Evolutionary conservation across 2,888 invertebrate genomes (phyloP).

Genomic region (Shargacucullia verbasci): DNA sequence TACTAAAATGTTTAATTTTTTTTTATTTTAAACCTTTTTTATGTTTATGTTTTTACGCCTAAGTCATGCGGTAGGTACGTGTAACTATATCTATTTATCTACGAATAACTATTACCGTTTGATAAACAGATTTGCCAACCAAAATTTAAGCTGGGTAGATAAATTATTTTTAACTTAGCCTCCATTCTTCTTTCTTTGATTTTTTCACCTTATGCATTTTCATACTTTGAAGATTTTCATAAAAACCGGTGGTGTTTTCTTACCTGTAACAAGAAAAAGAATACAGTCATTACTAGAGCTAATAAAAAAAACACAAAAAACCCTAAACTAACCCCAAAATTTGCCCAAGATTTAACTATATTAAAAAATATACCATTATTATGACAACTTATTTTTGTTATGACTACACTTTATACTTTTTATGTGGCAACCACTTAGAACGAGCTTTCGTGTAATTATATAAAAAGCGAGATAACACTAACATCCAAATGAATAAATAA

Average conservation of each 20-base stretch:
- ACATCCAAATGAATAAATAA: conserved; percentile 61
- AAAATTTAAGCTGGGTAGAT: too few relatives aligned
- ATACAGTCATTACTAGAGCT: background rate
- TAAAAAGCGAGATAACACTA: conserved; percentile 57
- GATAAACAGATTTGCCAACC: too few relatives aligned
- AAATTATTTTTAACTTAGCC: too few relatives aligned
- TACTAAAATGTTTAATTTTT: too few relatives aligned
- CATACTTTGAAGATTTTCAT: background rate
- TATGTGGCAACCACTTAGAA: conserved; percentile 26
- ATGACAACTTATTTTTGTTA: conserved; percentile 5
- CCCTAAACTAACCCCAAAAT: background rate
- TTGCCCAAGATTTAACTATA: background rate
- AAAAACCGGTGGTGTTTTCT: background rate
- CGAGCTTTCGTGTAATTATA: conserved; percentile 43
- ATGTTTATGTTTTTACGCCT: too few relatives aligned
- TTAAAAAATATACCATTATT: background rate
- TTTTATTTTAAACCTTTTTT: too few relatives aligned
- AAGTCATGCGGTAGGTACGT: too few relatives aligned
- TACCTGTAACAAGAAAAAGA: conserved; percentile 36
- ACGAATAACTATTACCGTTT: too few relatives aligned
- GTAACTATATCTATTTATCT: too few relatives aligned
- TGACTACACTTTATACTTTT: conserved; percentile 1
- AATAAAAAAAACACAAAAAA: background rate
- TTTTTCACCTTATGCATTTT: background rate
- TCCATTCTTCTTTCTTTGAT: too few relatives aligned